Evolutionary conservation across 2,113 vertebrate genomes (phyloP).

Genomic region (Athene cunicularia): DNA sequence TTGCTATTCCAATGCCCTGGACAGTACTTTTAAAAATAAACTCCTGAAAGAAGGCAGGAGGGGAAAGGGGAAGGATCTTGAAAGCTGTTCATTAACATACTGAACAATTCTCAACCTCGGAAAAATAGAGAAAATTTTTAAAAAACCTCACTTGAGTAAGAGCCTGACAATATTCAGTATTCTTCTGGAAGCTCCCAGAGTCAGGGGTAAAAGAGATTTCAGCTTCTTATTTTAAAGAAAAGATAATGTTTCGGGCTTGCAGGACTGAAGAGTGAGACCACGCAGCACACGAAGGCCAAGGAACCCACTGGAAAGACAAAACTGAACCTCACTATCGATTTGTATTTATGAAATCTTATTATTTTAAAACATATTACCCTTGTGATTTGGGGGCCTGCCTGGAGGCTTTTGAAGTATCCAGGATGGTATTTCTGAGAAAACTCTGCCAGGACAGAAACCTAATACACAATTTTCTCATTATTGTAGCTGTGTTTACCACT

Average conservation of each 20-base stretch:
- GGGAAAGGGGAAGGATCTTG: not conserved
- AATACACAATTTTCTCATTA: not conserved
- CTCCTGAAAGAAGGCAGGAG: slow-evolving; percentile 11
- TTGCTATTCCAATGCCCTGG: slow-evolving; percentile 62
- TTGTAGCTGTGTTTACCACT: not conserved
- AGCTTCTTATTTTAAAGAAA: not conserved
- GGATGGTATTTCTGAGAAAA: not conserved
- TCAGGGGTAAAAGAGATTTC: not conserved
- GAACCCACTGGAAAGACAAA: not conserved
- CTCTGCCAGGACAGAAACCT: not conserved
- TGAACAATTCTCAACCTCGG: not conserved
- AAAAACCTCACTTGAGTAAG: not conserved
- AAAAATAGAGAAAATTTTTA: not conserved
- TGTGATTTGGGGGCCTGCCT: not conserved
- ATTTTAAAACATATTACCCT: not conserved
- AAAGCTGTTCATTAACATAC: not conserved
- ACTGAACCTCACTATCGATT: not conserved
- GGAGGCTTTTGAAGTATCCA: not conserved
- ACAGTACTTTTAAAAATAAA: slow-evolving; percentile 61
- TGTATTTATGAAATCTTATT: not conserved
- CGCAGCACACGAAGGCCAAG: not conserved
- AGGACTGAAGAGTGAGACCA: not conserved
- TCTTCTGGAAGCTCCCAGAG: not conserved
- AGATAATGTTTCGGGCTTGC: not conserved
- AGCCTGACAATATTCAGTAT: not conserved